Conservation (phyloP, 23 tunicate species). For the Ciona savignyi region DNA sequence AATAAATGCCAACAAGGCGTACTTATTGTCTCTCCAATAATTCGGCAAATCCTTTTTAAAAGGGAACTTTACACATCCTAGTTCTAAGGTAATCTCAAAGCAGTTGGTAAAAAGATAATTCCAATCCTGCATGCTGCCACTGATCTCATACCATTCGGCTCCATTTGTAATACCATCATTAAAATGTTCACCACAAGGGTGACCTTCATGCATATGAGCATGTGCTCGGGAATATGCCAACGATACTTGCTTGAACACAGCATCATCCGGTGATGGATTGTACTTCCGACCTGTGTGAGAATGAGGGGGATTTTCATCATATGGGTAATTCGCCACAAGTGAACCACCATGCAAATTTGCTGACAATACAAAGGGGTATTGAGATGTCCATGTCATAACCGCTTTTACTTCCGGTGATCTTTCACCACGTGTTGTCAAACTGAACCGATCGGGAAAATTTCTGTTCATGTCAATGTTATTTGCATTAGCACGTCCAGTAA, state of each 20-base stretch:
- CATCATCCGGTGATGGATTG: too few relatives aligned
- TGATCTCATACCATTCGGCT: conserved; percentile 88
- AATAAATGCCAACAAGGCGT: conserved; percentile 21
- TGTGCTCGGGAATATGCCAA: too few relatives aligned
- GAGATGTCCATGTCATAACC: too few relatives aligned
- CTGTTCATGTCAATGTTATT: too few relatives aligned
- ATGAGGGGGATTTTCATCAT: conserved; percentile 28
- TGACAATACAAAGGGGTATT: conserved; percentile 73
- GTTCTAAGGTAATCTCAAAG: conserved; percentile 86
- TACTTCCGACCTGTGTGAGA: too few relatives aligned
- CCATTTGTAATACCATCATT: conserved; percentile 88
- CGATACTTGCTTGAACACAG: too few relatives aligned
- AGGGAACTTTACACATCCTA: conserved; percentile 88
- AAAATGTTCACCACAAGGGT: conserved; percentile 45
- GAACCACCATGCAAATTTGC: conserved; percentile 86
- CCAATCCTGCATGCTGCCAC: conserved; percentile 93
- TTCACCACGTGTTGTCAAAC: too few relatives aligned
- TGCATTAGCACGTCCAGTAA: too few relatives aligned
- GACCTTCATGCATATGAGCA: too few relatives aligned
- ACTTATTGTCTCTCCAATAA: conserved; percentile 60
- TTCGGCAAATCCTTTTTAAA: conserved; percentile 18
- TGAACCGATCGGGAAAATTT: too few relatives aligned
- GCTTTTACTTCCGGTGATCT: too few relatives aligned
- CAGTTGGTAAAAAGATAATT: conserved; percentile 74
- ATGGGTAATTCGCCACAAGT: conserved; percentile 84